Evolutionary conservation across 2,113 vertebrate genomes (phyloP), one percentile per base, ranked within the genome.

Genomic region (Lepisosteus oculatus): DNA sequence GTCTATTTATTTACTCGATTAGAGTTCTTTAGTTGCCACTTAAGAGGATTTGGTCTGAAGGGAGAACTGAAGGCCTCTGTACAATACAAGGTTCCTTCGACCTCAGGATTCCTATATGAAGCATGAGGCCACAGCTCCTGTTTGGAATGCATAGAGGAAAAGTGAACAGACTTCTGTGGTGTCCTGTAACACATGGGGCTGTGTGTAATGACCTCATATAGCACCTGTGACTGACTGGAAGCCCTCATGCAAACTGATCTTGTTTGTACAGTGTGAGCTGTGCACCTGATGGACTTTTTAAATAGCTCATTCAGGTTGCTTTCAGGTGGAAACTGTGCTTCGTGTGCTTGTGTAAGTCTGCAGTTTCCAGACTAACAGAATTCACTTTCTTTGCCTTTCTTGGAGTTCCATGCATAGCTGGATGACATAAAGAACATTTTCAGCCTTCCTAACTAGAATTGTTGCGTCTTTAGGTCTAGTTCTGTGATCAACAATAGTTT

Each of bases 1-100:
- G 57, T 59, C 57, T 59, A 59, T 59, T 59, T 59, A 59, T 59
- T 59, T 59, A 59, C 57, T 59, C 57, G 57, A 59, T 59, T 59
- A 59, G 57, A 59, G 57, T 59, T 59, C 57, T 59, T 59, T 59
- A 59, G 57, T 59, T 59, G 57, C 57, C n/a, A 59, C 57, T 59
- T 59, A 59, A 59, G 57, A 59, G 57, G 57, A 59, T 59, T 59
- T 59, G 57, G 13, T 59, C 57, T 59, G 57, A 59, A 15, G 57
- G 57, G 57, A n/a, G 57, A 15, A 59, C 12, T 59, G 57, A 59
- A 59, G 57, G 12, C 12, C n/a, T 6, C 57, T 59, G 12, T 59
- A 59, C 57, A 59, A 59, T 59, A 15, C 12, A 59, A 59, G 12
- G 4, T 13, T 59, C n/a, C 57, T 4, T 15, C 12, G 14, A 59